Percentiles rank a stretch among this genome's conserved stretches.
Evolutionary conservation across 2,888 invertebrate species (phyloP).

Genomic region (Diabrotica balteata): DNA sequence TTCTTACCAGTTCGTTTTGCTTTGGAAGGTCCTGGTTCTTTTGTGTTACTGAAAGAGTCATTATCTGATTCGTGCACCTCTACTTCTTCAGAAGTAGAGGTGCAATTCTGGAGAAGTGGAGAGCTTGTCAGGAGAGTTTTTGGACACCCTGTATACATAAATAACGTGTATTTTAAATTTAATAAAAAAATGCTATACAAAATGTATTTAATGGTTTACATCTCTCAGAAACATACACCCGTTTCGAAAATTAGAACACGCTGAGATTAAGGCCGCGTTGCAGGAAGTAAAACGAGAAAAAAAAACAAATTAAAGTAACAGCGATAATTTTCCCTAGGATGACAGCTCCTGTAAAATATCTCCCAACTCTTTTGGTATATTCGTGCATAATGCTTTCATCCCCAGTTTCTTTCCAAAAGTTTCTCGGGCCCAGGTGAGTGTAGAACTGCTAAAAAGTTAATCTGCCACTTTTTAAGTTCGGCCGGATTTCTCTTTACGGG

Average conservation of each 20-base stretch:
- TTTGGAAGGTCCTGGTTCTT: no score
- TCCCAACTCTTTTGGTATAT: conserved; percentile 14
- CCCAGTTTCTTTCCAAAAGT: conserved; percentile 11
- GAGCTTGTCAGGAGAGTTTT: no score
- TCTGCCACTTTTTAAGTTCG: conserved; percentile 1
- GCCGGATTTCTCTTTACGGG: not conserved
- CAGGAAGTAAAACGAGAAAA: conserved; percentile 3
- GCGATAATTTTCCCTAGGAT: conserved; percentile 35
- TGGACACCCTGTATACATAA: no score
- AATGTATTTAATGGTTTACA: no score
- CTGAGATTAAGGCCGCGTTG: conserved; percentile 1
- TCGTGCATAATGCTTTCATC: conserved; percentile 17
- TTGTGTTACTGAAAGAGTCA: no score
- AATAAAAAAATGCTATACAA: no score
- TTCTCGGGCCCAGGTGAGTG: conserved; percentile 10
- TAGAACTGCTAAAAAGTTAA: not conserved
- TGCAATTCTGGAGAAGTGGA: no score
- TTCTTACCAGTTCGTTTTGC: no score
- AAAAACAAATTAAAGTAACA: conserved; percentile 36
- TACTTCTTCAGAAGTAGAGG: no score
- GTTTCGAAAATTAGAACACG: conserved; percentile 22
- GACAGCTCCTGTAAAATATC: conserved; percentile 33
- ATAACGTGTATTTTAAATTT: no score
- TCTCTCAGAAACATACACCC: conserved; percentile 2
- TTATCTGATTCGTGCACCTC: no score